A percentile compares a stretch with the other conserved stretches of the same genome.
phyloP scores from a whole-genome alignment of 2,797 vertebrate genomes.

The Apogon hyalosoma region DNA sequence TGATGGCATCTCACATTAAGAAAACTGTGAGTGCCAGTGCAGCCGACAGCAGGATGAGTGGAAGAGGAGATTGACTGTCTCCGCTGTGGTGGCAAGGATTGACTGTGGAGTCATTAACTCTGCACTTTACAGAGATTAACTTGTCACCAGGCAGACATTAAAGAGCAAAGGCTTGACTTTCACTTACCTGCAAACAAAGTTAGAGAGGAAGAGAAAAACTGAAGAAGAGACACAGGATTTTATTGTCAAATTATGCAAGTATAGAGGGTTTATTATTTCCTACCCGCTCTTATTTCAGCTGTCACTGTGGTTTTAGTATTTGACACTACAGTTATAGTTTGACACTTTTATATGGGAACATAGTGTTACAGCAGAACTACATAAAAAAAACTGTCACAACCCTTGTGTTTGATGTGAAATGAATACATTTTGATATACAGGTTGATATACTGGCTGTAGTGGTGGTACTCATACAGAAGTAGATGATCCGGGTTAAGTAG shows the following conservation, averaged over 20 bases:
- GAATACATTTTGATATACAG: background rate
- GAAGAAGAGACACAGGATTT: constrained; percentile 21
- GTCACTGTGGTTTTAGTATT: background rate
- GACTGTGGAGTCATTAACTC: constrained; percentile 75
- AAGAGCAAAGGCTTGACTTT: constrained; percentile 58
- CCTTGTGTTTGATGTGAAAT: background rate
- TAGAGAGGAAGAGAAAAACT: constrained; percentile 28
- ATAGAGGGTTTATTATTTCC: constrained; percentile 20
- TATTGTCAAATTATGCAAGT: constrained; percentile 31
- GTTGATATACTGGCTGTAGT: background rate
- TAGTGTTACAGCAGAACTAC: background rate
- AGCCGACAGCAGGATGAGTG: constrained; percentile 57
- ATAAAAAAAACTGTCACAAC: constrained; percentile 2
- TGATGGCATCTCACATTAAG: constrained; percentile 61
- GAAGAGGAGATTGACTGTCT: constrained; percentile 67
- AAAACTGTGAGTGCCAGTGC: constrained; percentile 52
- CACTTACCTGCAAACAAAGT: constrained; percentile 50
- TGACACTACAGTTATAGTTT: background rate
- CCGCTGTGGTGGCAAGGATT: constrained; percentile 63
- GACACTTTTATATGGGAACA: constrained; percentile 8
- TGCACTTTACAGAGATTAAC: constrained; percentile 77
- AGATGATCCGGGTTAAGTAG: constrained; percentile 6
- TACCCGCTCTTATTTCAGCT: background rate
- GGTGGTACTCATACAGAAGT: background rate
- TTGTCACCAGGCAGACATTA: constrained; percentile 73